Conservation (phyloP, 2,888 invertebrate genomes). For the Schizaphis graminum region DNA sequence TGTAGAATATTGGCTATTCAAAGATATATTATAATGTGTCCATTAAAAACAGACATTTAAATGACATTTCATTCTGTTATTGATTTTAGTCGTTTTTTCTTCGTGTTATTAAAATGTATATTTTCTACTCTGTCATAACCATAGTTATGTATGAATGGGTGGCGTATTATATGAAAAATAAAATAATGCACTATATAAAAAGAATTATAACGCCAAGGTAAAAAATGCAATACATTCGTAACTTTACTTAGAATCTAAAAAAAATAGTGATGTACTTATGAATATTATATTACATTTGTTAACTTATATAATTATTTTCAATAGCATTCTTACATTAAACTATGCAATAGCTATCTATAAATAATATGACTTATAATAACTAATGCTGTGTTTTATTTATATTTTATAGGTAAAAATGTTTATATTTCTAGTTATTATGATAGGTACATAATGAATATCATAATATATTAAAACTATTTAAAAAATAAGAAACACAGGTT, state of each 20-base stretch:
- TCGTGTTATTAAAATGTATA: slow-evolving; percentile 26
- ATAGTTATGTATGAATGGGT: neutral
- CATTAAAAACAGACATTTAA: slow-evolving; percentile 46
- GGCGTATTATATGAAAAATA: neutral
- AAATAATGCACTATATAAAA: neutral
- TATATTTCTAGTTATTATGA: neutral
- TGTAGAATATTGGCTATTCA: slow-evolving; percentile 4
- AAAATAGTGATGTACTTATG: neutral
- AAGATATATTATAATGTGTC: neutral
- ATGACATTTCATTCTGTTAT: slow-evolving; percentile 47
- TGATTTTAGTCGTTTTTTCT: slow-evolving; percentile 24
- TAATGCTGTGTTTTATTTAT: neutral
- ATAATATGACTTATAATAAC: neutral
- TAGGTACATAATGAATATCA: neutral
- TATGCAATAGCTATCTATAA: neutral
- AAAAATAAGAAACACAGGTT: neutral
- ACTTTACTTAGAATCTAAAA: neutral
- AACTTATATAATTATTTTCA: neutral
- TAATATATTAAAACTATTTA: neutral
- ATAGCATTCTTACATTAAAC: neutral
- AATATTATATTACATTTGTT: neutral
- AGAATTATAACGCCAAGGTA: neutral
- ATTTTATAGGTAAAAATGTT: neutral
- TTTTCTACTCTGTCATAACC: slow-evolving; percentile 23
- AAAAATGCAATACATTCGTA: neutral